Conservation (phyloP, 1,140 invertebrate species). For the Aphelinus certus region DNA sequence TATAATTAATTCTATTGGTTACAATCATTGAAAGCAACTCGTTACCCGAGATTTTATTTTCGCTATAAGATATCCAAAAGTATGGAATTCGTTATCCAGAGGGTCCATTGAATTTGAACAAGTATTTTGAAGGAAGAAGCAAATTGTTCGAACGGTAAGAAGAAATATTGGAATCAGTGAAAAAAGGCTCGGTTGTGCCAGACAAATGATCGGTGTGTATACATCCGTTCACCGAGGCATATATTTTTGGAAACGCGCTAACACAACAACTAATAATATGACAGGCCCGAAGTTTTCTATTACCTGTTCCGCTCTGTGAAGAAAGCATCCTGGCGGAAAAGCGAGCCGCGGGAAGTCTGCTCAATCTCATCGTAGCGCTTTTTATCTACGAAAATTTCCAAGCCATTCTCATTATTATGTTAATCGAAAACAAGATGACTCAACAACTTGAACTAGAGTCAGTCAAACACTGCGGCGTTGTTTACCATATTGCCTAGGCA, state of each 20-base stretch:
- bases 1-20: background rate
- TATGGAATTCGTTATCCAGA: too few relatives aligned
- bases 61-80: too few relatives aligned
- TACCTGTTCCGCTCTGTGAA: slow-evolving; percentile 38
- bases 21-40: too few relatives aligned
- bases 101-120: too few relatives aligned
- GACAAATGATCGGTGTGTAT: too few relatives aligned
- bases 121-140: too few relatives aligned
- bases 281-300: background rate
- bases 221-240: too few relatives aligned
- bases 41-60: too few relatives aligned
- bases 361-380: slow-evolving; percentile 30
- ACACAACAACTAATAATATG: slow-evolving; percentile 1
- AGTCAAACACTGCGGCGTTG: background rate
- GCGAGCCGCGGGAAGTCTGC: background rate
- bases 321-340: slow-evolving; percentile 34
- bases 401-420: background rate
- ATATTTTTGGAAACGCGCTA: background rate
- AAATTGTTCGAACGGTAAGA: too few relatives aligned
- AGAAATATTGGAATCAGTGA: too few relatives aligned
- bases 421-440: background rate
- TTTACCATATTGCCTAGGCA: too few relatives aligned
- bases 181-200: too few relatives aligned
- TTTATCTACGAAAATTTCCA: slow-evolving; percentile 34
- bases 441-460: background rate